Evolutionary conservation across 30 jellyfish, hydroid and myxozoan genomes (phyloP), one percentile per base, ranked within the genome.

Genomic region (Aurelia aurita): DNA sequence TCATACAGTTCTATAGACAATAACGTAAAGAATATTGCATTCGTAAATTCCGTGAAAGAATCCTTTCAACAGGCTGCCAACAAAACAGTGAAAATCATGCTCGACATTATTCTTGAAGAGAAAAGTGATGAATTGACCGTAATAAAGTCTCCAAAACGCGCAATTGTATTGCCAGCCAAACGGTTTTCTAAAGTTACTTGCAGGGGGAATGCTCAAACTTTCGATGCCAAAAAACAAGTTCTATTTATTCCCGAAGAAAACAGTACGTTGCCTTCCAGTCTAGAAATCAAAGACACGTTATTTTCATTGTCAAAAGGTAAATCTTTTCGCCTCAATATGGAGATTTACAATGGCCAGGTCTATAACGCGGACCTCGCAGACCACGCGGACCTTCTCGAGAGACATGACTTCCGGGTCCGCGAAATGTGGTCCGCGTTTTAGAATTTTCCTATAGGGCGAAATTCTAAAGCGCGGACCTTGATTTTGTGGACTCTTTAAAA

Each of bases 61-160:
- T 66, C 85, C 2, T 81, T 81, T 81, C 85, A 81, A 53, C 62
- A 81, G 57, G 64, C 62, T 18, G 13, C 77, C 45, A 67, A 81
- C 53, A 57, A 47, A 54, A 68, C 85, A 46, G 65, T 51, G 34
- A 46, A 81, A 49, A 69, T 19, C 64, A 39, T 81, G 39, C 16
- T 81, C 10, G 45, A 68, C 28, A 29, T 68, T 45, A 65, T 81
- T 39, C 66, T 16, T 23, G 72, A 58, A 21, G 91, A 47, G 10
- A 68, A 81, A 70, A 67, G 28, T 55, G 57, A 32, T 47, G 46
- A 67, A 27, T 58, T 81, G 63, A 47, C 80, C 64, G 5, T 43
- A n/a, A 54, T 81, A 47, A 81, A 68, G 28, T 53, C 91, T 35
- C 91, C 84, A 21, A 81, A 49, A 66, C 61, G 66, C 32, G 46